A percentile compares a stretch with the other conserved stretches of the same genome.
Evolutionary conservation across 2,888 invertebrate genomes (phyloP).

Genomic region (Drosophila percnosoma): DNA sequence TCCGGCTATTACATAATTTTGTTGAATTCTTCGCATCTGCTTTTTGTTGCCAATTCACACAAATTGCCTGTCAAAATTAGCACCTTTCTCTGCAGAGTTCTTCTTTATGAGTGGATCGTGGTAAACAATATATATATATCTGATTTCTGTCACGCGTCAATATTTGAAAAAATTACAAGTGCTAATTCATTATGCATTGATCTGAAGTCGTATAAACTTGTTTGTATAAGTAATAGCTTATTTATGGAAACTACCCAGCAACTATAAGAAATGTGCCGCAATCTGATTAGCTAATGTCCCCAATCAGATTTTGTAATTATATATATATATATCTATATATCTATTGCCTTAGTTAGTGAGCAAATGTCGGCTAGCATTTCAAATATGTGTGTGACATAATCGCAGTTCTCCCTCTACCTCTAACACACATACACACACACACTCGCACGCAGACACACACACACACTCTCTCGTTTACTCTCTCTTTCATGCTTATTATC

Average conservation of each 20-base stretch:
- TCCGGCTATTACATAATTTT: slow-evolving; percentile 43
- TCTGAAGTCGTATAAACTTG: background rate
- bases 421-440: background rate
- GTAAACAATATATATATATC: slow-evolving; percentile 1
- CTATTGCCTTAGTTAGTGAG: slow-evolving; percentile 37
- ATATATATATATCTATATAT: background rate
- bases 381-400: slow-evolving; percentile 57
- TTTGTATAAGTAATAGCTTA: background rate
- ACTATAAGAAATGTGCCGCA: slow-evolving; percentile 4
- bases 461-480: slow-evolving; percentile 39
- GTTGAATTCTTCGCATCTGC: slow-evolving; percentile 5
- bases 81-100: slow-evolving; percentile 53
- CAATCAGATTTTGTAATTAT: slow-evolving; percentile 69
- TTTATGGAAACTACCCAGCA: background rate
- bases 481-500: slow-evolving; percentile 48
- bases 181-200: slow-evolving; percentile 45
- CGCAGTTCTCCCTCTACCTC: slow-evolving; percentile 31
- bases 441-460: background rate
- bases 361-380: slow-evolving; percentile 23
- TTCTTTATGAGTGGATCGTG: slow-evolving; percentile 1
- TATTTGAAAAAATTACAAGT: slow-evolving; percentile 39
- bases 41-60: slow-evolving; percentile 17
- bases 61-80: slow-evolving; percentile 36
- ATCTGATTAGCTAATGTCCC: slow-evolving; percentile 41
- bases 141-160: slow-evolving; percentile 26